phyloP scores from a whole-genome alignment of 2,888 invertebrate genomes.

The Ramazzottius varieornatus region DNA sequence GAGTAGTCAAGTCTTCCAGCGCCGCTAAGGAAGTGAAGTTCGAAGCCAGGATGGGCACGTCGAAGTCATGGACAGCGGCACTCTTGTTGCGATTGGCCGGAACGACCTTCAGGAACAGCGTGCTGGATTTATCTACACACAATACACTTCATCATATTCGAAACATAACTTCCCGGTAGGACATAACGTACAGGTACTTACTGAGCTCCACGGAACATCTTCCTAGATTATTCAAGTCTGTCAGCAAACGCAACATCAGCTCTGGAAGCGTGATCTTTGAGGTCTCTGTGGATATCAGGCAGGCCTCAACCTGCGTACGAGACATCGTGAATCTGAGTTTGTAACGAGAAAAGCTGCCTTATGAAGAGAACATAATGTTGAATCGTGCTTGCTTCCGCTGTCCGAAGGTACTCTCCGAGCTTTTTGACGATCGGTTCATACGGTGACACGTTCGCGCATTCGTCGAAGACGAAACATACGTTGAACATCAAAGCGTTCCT shows the following conservation, averaged over 20 bases:
- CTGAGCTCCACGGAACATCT: constrained; percentile 6
- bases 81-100: neutral
- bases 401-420: constrained; percentile 60
- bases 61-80: constrained; percentile 6
- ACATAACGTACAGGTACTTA: constrained; percentile 3
- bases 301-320: constrained; percentile 6
- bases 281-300: constrained; percentile 5
- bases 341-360: neutral
- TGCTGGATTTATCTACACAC: neutral
- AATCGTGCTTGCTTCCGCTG: constrained; percentile 19
- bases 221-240: constrained; percentile 6
- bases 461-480: constrained; percentile 72
- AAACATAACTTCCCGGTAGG: neutral
- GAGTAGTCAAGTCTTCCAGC: constrained; percentile 7
- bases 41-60: constrained; percentile 7
- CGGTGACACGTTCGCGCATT: constrained; percentile 59
- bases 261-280: constrained; percentile 5
- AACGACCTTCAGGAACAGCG: neutral
- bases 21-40: constrained; percentile 1
- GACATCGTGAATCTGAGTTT: neutral
- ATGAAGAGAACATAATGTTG: neutral
- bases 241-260: constrained; percentile 4
- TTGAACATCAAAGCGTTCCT: constrained; percentile 87
- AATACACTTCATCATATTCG: too few species aligned
- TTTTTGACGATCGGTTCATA: constrained; percentile 84